Percentiles rank a stretch among this genome's conserved stretches.
These are phyloP conservation scores for Palythoa heliodiscus DNA, from an alignment of 92 coral and sea anemone genomes.

Conservation along the genomic window DNA sequence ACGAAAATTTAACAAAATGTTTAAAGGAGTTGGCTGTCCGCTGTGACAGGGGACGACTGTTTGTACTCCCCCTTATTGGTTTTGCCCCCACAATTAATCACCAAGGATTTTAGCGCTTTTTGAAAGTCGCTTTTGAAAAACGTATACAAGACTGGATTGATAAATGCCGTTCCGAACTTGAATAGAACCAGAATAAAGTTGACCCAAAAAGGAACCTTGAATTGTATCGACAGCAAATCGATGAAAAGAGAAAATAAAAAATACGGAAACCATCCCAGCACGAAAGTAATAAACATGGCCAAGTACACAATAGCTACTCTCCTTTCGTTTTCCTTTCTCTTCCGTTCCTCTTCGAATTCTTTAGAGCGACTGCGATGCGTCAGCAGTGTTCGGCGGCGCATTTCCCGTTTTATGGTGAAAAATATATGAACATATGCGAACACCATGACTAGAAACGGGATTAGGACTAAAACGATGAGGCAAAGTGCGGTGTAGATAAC, in stretches of 20 bases:
- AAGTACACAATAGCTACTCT: constrained; percentile 59
- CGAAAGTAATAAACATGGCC: constrained; percentile 65
- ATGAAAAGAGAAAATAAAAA: constrained; percentile 54
- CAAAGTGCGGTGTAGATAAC: constrained; percentile 47
- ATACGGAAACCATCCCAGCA: constrained; percentile 74
- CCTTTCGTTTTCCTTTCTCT: constrained; percentile 54
- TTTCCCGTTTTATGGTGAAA: constrained; percentile 55
- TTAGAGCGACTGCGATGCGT: constrained; percentile 4
- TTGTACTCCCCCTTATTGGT: too few species aligned
- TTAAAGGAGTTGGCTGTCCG: too few species aligned
- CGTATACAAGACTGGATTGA: too few species aligned
- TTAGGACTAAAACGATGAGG: constrained; percentile 51
- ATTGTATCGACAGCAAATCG: constrained; percentile 39
- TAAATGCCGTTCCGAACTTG: too few species aligned
- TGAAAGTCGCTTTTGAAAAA: too few species aligned
- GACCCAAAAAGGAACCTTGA: background rate
- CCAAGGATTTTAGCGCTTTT: too few species aligned
- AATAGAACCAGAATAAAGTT: too few species aligned
- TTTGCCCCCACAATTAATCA: too few species aligned
- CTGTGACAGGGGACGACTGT: too few species aligned
- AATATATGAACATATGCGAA: constrained; percentile 61
- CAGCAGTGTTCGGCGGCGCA: constrained; percentile 37
- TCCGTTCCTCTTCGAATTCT: background rate
- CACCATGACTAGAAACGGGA: constrained; percentile 63
- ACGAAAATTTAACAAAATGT: too few species aligned